phyloP scores from a whole-genome alignment of 2,888 invertebrate genomes.

The Corbicula japonica region DNA sequence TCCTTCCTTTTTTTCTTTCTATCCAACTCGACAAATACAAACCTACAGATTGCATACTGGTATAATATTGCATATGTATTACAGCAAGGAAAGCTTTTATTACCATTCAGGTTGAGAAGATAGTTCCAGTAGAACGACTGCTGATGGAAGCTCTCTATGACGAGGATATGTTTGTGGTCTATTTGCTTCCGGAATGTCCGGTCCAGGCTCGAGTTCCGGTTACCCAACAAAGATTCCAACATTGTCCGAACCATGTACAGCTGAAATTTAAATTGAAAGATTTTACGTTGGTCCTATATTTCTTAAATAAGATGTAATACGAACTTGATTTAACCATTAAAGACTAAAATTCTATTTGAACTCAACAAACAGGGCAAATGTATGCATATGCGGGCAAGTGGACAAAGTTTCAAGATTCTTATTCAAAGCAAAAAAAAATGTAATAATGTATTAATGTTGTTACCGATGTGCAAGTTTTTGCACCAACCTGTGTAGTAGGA shows the following conservation, averaged over 20 bases:
- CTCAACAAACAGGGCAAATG: neutral
- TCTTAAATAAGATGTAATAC: neutral
- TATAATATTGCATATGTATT: too few species aligned
- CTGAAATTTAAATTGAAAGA: slow-evolving; percentile 88
- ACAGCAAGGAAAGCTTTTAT: too few species aligned
- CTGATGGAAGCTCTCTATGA: slow-evolving; percentile 97
- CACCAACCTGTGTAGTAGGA: slow-evolving; percentile 87
- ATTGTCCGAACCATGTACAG: slow-evolving; percentile 99
- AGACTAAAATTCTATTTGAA: neutral
- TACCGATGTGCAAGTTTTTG: too few species aligned
- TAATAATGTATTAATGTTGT: too few species aligned
- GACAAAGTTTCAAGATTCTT: neutral
- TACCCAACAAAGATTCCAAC: slow-evolving; percentile 95
- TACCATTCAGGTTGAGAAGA: slow-evolving; percentile 95
- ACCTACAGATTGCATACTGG: too few species aligned
- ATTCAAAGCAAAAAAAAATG: neutral
- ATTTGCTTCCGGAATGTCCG: slow-evolving; percentile 97
- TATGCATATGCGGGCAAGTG: neutral
- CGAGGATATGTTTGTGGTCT: slow-evolving; percentile 95
- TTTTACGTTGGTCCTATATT: neutral
- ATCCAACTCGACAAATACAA: too few species aligned
- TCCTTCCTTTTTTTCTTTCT: too few species aligned
- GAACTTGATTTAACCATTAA: neutral
- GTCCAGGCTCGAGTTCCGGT: slow-evolving; percentile 98
- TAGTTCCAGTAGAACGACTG: slow-evolving; percentile 98